phyloP scores from a whole-genome alignment of 37 sponge, comb jelly and placozoan genomes.

The Corticium candelabrum region DNA sequence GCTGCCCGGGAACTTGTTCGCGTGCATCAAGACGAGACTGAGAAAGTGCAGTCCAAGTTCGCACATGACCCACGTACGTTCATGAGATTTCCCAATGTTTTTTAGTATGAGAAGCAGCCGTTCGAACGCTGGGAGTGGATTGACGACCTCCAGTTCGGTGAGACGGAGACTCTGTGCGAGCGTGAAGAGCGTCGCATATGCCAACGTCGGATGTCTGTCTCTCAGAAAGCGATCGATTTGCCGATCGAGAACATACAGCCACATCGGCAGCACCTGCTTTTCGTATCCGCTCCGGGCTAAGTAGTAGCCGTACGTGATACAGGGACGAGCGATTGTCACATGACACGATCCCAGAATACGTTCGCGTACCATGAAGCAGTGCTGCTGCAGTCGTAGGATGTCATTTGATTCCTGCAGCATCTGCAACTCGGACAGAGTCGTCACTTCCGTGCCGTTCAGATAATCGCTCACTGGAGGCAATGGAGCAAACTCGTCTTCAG shows the following conservation, averaged over 20 bases:
- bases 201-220: neutral
- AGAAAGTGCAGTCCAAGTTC: neutral
- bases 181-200: neutral
- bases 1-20: neutral
- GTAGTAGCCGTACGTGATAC: neutral
- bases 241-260: conserved; percentile 2
- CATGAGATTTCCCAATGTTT: neutral
- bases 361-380: conserved; percentile 1
- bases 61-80: neutral
- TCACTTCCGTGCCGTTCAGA: neutral
- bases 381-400: neutral
- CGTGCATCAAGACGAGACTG: neutral
- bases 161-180: neutral
- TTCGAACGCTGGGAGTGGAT: neutral
- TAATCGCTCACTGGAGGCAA: neutral
- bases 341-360: neutral
- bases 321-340: neutral
- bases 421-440: neutral
- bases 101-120: neutral
- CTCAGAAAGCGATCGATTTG: neutral
- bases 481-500: neutral
- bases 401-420: neutral
- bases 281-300: neutral
- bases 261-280: neutral
- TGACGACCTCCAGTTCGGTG: neutral